Evolutionary conservation across 2,113 vertebrate genomes (phyloP).

Genomic region (Cephalopholis sonnerati): DNA sequence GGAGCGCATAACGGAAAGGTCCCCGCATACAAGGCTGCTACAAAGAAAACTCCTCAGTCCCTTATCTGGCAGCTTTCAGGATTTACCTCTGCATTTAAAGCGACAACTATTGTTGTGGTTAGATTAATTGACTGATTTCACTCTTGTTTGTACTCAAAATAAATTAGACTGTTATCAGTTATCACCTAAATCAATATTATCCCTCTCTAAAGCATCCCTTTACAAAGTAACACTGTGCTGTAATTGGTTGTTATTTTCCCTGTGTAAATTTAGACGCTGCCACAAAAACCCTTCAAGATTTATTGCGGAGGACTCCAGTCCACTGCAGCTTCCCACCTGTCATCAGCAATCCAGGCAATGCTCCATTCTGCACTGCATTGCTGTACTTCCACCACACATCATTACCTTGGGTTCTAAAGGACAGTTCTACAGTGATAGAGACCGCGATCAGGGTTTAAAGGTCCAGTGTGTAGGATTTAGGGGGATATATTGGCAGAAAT

Average conservation of each 20-base stretch:
- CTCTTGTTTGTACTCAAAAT: conserved; percentile 46
- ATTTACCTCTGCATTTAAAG: conserved; percentile 57
- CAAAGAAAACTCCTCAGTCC: conserved; percentile 43
- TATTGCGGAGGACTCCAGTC: conserved; percentile 61
- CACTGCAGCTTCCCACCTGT: conserved; percentile 74
- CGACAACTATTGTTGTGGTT: conserved; percentile 39
- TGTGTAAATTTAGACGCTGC: conserved; percentile 36
- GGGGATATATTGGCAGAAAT: too few species aligned
- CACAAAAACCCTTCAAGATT: conserved; percentile 56
- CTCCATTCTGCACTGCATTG: conserved; percentile 69
- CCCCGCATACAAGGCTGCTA: conserved; percentile 55
- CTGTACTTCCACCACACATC: conserved; percentile 43
- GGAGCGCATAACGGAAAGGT: conserved; percentile 53
- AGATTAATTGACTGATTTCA: conserved; percentile 47
- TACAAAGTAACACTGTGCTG: conserved; percentile 32
- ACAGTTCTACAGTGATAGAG: background rate
- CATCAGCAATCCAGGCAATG: conserved; percentile 61
- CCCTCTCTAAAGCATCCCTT: conserved; percentile 16
- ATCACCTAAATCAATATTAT: conserved; percentile 44
- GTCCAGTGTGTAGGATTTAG: too few species aligned
- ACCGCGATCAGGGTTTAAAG: background rate
- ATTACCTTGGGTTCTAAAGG: conserved; percentile 2
- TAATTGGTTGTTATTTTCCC: conserved; percentile 56
- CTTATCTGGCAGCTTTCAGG: conserved; percentile 35
- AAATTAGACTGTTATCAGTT: conserved; percentile 45